phyloP scores from a whole-genome alignment of 2,888 invertebrate species.

The Leptinotarsa juncta region DNA sequence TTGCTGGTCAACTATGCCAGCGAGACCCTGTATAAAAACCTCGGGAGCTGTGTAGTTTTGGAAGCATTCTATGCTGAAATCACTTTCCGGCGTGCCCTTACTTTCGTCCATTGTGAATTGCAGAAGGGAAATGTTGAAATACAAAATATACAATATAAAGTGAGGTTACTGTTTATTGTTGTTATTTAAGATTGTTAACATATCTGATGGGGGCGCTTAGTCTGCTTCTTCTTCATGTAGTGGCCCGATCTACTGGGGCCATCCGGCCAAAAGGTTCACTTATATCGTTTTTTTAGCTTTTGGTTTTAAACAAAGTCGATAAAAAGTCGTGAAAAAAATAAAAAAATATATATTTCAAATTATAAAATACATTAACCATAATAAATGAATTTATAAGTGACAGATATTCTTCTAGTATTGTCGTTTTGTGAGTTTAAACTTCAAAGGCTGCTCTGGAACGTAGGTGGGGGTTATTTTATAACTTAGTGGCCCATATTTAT shows the following conservation, averaged over 20 bases:
- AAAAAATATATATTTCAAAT: neutral
- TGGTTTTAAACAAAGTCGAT: too few relatives aligned
- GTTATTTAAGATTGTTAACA: neutral
- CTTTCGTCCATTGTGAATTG: slow-evolving; percentile 58
- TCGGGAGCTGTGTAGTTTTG: slow-evolving; percentile 92
- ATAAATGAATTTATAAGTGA: neutral
- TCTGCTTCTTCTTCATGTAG: too few relatives aligned
- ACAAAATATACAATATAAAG: neutral
- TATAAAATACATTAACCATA: neutral
- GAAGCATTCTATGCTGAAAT: slow-evolving; percentile 87
- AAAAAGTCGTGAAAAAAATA: neutral
- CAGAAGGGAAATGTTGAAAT: neutral
- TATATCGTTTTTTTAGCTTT: too few relatives aligned
- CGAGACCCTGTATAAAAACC: slow-evolving; percentile 91
- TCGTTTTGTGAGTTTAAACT: slow-evolving; percentile 70
- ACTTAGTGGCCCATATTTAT: slow-evolving; percentile 74
- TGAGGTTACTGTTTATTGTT: neutral
- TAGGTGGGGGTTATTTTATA: slow-evolving; percentile 82
- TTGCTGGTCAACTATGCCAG: slow-evolving; percentile 90
- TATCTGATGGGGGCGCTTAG: too few relatives aligned
- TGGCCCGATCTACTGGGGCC: too few relatives aligned
- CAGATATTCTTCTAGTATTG: slow-evolving; percentile 13
- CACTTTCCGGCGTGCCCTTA: slow-evolving; percentile 74
- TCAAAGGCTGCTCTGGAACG: slow-evolving; percentile 77
- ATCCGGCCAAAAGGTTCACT: too few relatives aligned